Evolutionary conservation across 1,140 invertebrate species (phyloP), one percentile per base, ranked within the genome.

Genomic region (Hormaphis cornu): DNA sequence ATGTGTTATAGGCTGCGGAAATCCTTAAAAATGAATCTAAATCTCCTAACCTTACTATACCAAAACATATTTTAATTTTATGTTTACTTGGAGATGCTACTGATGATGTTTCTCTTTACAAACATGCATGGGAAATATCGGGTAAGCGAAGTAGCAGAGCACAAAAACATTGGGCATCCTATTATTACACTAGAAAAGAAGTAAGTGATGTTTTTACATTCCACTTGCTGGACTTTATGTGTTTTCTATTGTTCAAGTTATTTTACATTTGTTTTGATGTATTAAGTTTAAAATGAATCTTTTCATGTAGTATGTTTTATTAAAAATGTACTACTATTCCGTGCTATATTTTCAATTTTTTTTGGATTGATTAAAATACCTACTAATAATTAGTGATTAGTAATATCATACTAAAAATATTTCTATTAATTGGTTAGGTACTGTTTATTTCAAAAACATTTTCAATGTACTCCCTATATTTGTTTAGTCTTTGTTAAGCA

Each of bases 71-170:
- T 37, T 46, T 61, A 20, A 50, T 71, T 63, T 63, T 89, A 80
- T 97, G 94, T 81, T 83, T 93, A 30, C 81, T 98, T 8, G 90
- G 90, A 71, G 93, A 98, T 80, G 84, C 89, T 4, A 87, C 85
- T 4, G 80, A 84, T 70, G 79, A 89, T 73, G 75, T 81, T 33
- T 48, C 48, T n/a, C 63, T 86, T 77, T 98, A 96, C 77, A 83
- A 90, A 73, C 89, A 87, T 76, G 95, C 95, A 0, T 97, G 95
- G 93, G 83, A 90, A 74, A 80, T 98, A 58, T 96, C 93, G 0
- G 84, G 86, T 18, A 78, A 86, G 52, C 86, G 83, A 63, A 93
- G 89, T 77, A 87, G 89, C 71, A 80, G 89, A 70, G 90, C 87
- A 7, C 89, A 95, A 76, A 82, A 88, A 50, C 91, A 87, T 75